Evolutionary conservation across 1,140 invertebrate genomes (phyloP).

Genomic region (Nasonia vitripennis): DNA sequence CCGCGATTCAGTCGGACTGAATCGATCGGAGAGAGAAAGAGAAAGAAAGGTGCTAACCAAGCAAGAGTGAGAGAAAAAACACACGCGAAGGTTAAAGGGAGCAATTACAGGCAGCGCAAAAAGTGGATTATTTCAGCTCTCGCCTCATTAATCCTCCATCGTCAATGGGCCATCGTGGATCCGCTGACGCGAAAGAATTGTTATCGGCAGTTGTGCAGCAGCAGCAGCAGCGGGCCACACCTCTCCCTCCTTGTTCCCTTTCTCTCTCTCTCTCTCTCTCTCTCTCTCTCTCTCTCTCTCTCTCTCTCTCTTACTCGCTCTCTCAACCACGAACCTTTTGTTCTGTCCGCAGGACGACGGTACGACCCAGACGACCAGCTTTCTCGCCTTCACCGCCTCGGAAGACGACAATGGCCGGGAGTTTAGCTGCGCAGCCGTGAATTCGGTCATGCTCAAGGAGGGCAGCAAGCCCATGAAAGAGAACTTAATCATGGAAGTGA

Average conservation of each 20-base stretch:
- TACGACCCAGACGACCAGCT: constrained; percentile 86
- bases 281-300: neutral
- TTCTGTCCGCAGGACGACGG: constrained; percentile 79
- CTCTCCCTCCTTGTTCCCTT: neutral
- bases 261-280: neutral
- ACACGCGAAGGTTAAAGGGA: neutral
- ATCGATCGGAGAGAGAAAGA: too few species aligned
- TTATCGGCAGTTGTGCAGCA: constrained; percentile 27
- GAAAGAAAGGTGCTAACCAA: neutral
- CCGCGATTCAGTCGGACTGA: neutral
- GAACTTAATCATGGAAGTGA: constrained; percentile 83
- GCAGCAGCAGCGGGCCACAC: neutral
- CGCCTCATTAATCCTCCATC: constrained; percentile 47
- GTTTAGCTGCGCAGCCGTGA: constrained; percentile 88
- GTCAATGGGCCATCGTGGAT: constrained; percentile 43
- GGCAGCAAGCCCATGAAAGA: constrained; percentile 83
- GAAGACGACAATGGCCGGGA: constrained; percentile 87
- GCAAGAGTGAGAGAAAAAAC: neutral
- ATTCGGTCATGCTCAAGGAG: constrained; percentile 84
- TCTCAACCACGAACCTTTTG: constrained; percentile 36
- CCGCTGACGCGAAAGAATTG: constrained; percentile 49
- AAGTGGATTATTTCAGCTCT: constrained; percentile 47
- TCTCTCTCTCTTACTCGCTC: neutral
- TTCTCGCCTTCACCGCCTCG: constrained; percentile 85
- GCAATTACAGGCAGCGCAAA: constrained; percentile 36